phyloP scores from a whole-genome alignment of 2,888 invertebrate genomes.

The Acleris cristana region DNA sequence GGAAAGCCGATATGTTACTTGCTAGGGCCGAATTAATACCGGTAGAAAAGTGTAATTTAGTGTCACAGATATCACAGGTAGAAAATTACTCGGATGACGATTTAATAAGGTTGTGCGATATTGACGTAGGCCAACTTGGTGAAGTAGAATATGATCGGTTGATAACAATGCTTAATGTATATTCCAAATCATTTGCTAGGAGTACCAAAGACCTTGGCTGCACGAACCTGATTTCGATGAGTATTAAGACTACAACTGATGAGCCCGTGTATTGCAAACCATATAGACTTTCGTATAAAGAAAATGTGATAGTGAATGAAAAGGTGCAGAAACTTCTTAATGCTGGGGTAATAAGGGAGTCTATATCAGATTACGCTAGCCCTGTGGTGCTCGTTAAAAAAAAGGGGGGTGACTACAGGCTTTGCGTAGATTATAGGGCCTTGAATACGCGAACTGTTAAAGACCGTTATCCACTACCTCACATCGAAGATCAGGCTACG shows the following conservation, averaged over 20 bases:
- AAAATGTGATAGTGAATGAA: constrained; percentile 38
- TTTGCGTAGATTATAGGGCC: constrained; percentile 46
- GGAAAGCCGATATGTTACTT: background rate
- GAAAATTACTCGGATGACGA: background rate
- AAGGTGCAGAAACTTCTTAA: constrained; percentile 41
- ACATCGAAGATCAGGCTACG: constrained; percentile 27
- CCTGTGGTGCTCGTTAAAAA: constrained; percentile 45
- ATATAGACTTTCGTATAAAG: constrained; percentile 38
- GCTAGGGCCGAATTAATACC: too few relatives aligned
- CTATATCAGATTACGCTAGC: constrained; percentile 43
- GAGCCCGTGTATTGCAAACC: constrained; percentile 34
- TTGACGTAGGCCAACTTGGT: background rate
- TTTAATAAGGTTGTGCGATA: background rate
- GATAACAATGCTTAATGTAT: background rate
- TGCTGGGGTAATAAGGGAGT: constrained; percentile 45
- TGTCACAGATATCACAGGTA: too few relatives aligned
- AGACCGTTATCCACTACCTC: too few relatives aligned
- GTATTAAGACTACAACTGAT: constrained; percentile 23
- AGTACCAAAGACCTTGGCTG: constrained; percentile 18
- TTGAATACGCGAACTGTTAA: constrained; percentile 41
- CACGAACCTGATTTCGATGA: constrained; percentile 15
- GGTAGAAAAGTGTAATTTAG: too few relatives aligned
- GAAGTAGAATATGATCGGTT: background rate
- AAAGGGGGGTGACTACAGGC: constrained; percentile 43
- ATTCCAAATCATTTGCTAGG: background rate